Evolutionary conservation across 1,140 invertebrate genomes (phyloP), one percentile per base, ranked within the genome.

Genomic region (Oppia nitens): DNA sequence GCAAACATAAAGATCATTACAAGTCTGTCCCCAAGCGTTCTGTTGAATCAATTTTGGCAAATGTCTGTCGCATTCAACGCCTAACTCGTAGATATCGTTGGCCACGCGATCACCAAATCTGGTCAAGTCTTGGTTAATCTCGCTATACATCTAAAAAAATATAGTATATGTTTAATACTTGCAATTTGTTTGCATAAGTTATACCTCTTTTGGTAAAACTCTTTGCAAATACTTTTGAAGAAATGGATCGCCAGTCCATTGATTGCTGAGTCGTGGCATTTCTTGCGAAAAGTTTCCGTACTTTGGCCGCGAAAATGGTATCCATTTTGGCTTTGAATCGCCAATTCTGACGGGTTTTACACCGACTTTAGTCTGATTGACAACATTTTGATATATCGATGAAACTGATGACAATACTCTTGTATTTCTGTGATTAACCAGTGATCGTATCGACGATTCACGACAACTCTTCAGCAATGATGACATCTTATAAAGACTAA

Each of bases 11-110:
- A 71, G 64, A 57, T 73, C 66, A 66, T 80, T 78, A 3, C 75
- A 63, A 24, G 75, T 62, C 47, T 73, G 70, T 17, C 79, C 79
- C 79, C 79, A 80, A 20, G 77, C 73, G 69, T 78, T 71, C 62
- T 68, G 72, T 32, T 73, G 69, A 24, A 14, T 4, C 17, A 80
- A 63, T 58, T 66, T 66, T 0, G 79, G 79, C 27, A 68, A 73
- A 59, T 77, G 70, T 3, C 65, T 52, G 62, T 81, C 79, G 69
- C 76, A 78, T 64, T 77, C 70, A 49, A 71, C 63, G 25, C 72
- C 71, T 9, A 79, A 65, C 0, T 70, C 61, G 60, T 76, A 72
- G 32, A 80, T 72, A 56, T 80, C 76, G 20, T 65, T 68, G 0
- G 69, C 69, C 21, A 77, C 70, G 60, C 75, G 60, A 3, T 73